Evolutionary conservation across 1,140 invertebrate genomes (phyloP), one percentile per base, ranked within the genome.

Genomic region (Conopomorpha cramerella): DNA sequence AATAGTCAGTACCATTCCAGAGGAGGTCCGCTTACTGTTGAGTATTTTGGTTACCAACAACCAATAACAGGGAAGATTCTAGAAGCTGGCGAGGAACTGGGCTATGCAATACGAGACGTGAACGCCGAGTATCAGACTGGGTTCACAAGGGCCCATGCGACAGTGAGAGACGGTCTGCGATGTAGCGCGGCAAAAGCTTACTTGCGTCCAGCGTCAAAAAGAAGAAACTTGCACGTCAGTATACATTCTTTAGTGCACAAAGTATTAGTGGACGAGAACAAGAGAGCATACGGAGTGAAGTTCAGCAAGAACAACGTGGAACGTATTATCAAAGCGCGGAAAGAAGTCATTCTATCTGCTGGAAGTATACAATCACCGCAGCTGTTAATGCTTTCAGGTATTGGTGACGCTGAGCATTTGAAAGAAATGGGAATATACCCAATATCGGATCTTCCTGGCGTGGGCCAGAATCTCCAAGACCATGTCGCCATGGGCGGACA

Each of bases 161-260:
- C 93, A 0, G 59, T 95, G 10, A 72, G 86, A n/a, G 79, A 93
- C 33, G 94, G 94, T 0, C 72, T 90, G 2, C 79, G 92, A 14
- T 93, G 91, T 62, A 93, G 90, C 45, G 85, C 90, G 2, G 84
- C 90, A 1, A 90, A 90, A 65, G 92, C 86, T 0, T 96, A 90
- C 58, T 62, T 96, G 2, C 76, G 88, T 34, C 84, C 91, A 0
- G 82, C 81, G 6, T 74, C 80, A 25, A 78, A 85, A 37, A 79
- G 92, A 18, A 57, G 66, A 12, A 96, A 95, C 64, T 72, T 95
- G 6, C 85, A 91, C 38, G 74, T 92, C 10, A 82, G 82, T 35
- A 60, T 88, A 1, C 76, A 84, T 43, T 84, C 87, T 0, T 70
- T 82, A 8, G 87, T 84, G 0, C 78, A 87, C 43, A 83, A 86